These are phyloP conservation scores for Podarcis lilfordi DNA, from an alignment of 2,797 vertebrate species.

Conservation along the genomic window DNA sequence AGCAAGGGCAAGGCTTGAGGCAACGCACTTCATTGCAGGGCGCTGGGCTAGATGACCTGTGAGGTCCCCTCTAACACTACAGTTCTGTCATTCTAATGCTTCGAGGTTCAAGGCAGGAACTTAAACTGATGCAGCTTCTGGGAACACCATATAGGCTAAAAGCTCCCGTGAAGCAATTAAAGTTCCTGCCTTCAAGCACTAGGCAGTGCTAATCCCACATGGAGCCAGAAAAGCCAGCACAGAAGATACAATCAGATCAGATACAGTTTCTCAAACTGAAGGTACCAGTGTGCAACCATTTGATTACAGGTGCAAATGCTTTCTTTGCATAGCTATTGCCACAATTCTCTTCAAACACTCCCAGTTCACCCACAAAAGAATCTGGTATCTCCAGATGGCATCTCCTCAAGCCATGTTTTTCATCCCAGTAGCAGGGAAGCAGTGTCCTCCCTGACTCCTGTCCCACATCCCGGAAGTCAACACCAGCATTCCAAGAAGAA, in stretches of 20 bases:
- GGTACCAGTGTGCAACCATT: background rate
- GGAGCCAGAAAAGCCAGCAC: too few relatives aligned
- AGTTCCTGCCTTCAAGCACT: too few relatives aligned
- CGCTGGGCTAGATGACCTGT: too few relatives aligned
- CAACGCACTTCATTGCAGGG: too few relatives aligned
- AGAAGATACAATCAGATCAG: too few relatives aligned
- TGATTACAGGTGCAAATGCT: background rate
- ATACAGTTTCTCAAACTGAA: background rate
- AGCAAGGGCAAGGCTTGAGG: too few relatives aligned
- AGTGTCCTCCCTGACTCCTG: background rate
- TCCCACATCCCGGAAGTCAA: background rate
- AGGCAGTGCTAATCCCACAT: too few relatives aligned
- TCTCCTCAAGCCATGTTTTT: background rate
- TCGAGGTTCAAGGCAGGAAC: background rate
- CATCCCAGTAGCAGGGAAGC: background rate
- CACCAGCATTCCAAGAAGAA: background rate
- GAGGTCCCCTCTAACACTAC: too few relatives aligned
- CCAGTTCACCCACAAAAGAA: background rate
- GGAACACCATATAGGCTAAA: too few relatives aligned
- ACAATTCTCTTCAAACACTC: background rate
- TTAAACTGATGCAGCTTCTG: too few relatives aligned
- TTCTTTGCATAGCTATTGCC: background rate
- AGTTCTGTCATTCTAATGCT: too few relatives aligned
- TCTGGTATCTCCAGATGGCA: background rate
- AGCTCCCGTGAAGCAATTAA: background rate